These are phyloP conservation scores for Chymomyza caudatula DNA, from an alignment of 2,888 invertebrate species.

Conservation along the genomic window DNA sequence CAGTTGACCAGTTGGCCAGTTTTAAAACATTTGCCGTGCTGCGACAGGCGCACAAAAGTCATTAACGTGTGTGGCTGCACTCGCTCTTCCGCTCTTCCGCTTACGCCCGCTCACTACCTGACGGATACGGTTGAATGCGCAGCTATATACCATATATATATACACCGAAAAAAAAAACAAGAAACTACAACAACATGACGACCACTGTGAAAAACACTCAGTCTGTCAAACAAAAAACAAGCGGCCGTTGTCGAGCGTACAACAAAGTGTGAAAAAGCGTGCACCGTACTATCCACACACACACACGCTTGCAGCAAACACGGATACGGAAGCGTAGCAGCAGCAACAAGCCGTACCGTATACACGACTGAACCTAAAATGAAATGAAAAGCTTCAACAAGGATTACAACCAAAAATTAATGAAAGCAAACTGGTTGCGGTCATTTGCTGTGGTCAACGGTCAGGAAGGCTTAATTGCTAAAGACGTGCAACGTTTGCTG, in stretches of 20 bases:
- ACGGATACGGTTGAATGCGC: constrained; percentile 16
- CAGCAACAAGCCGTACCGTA: constrained; percentile 7
- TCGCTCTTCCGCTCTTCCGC: background rate
- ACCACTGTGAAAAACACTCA: constrained; percentile 66
- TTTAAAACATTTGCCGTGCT: constrained; percentile 67
- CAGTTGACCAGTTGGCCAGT: constrained; percentile 37
- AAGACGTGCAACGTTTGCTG: constrained; percentile 45
- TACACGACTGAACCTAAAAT: constrained; percentile 53
- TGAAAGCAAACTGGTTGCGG: constrained; percentile 75
- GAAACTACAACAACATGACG: constrained; percentile 9
- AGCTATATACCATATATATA: background rate
- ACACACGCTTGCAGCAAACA: constrained; percentile 21
- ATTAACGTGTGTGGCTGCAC: constrained; percentile 59
- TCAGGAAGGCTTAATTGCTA: constrained; percentile 72
- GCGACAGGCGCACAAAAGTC: constrained; percentile 70
- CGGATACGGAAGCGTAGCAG: background rate
- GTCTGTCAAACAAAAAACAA: constrained; percentile 30
- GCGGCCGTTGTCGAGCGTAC: constrained; percentile 29
- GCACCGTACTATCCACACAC: constrained; percentile 62
- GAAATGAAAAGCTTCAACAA: constrained; percentile 69
- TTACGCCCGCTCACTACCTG: background rate
- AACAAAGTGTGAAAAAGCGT: constrained; percentile 65
- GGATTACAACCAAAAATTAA: constrained; percentile 75
- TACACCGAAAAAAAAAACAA: constrained; percentile 47
- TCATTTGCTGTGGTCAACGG: constrained; percentile 71